phyloP scores from a whole-genome alignment of 2,888 invertebrate genomes.

The Petrophora chlorosata region DNA sequence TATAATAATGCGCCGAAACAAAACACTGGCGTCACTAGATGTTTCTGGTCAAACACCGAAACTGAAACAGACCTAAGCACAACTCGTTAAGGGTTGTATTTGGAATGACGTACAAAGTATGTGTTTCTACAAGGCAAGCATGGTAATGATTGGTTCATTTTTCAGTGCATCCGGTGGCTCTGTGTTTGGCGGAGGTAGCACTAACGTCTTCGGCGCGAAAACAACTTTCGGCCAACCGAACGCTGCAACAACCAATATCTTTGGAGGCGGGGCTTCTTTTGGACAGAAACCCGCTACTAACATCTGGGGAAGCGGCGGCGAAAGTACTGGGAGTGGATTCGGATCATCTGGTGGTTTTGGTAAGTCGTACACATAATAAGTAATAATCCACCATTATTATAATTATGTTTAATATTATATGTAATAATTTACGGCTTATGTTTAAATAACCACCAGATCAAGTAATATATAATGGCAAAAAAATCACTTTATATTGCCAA shows the following conservation, averaged over 20 bases:
- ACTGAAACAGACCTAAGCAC: too few species aligned
- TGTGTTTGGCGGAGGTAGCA: conserved; percentile 59
- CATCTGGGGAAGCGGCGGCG: conserved; percentile 66
- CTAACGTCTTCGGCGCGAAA: conserved; percentile 69
- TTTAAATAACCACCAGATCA: too few species aligned
- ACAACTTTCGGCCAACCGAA: conserved; percentile 66
- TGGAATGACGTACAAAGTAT: neutral
- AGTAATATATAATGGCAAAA: too few species aligned
- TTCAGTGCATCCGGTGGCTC: conserved; percentile 54
- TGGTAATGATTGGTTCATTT: neutral
- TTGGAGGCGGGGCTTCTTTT: conserved; percentile 60
- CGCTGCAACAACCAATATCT: conserved; percentile 59
- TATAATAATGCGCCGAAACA: too few species aligned
- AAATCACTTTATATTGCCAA: too few species aligned
- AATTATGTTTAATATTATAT: too few species aligned
- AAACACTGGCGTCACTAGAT: too few species aligned
- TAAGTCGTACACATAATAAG: too few species aligned
- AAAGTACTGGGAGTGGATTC: conserved; percentile 54
- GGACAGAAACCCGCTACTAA: conserved; percentile 58
- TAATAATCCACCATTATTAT: too few species aligned
- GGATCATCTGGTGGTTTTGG: conserved; percentile 67
- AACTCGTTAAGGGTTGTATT: too few species aligned
- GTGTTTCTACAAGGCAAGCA: neutral
- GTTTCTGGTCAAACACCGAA: too few species aligned
- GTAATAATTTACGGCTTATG: too few species aligned